phyloP scores from a whole-genome alignment of 2,888 invertebrate species.

The Dichetophora obliterata region DNA sequence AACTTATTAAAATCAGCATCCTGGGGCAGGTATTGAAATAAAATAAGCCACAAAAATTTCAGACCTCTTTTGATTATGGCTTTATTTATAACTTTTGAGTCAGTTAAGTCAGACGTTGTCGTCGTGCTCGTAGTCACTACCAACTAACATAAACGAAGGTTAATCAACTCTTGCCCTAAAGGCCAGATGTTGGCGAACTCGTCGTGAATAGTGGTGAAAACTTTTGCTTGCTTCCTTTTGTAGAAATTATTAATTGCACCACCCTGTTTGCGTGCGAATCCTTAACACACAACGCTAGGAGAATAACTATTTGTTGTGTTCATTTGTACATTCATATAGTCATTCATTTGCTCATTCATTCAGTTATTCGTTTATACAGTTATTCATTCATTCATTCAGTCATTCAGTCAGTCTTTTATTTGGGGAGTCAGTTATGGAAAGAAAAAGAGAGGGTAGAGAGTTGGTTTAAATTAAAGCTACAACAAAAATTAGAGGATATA shows the following conservation, averaged over 20 bases:
- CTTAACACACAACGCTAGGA: slow-evolving; percentile 39
- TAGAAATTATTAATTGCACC: slow-evolving; percentile 32
- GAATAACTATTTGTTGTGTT: slow-evolving; percentile 16
- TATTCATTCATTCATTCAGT: slow-evolving; percentile 15
- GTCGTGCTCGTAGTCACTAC: too few relatives aligned
- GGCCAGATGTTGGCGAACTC: slow-evolving; percentile 18
- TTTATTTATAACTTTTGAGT: too few relatives aligned
- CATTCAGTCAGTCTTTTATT: slow-evolving; percentile 15
- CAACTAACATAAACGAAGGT: slow-evolving; percentile 19
- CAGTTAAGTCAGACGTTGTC: too few relatives aligned
- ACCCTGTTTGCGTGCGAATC: slow-evolving; percentile 30
- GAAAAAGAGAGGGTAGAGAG: neutral
- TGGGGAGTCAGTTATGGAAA: neutral
- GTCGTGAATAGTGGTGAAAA: neutral
- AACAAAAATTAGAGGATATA: slow-evolving; percentile 48
- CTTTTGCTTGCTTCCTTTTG: slow-evolving; percentile 1
- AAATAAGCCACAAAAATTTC: too few relatives aligned
- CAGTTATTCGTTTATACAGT: slow-evolving; percentile 4
- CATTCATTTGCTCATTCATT: neutral
- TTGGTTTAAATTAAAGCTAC: neutral
- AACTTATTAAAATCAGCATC: too few relatives aligned
- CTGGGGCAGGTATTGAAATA: too few relatives aligned
- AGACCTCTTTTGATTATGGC: too few relatives aligned
- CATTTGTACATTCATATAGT: slow-evolving; percentile 17
- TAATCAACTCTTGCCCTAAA: slow-evolving; percentile 32